Percentiles rank a stretch among this genome's conserved stretches.
phyloP scores from a whole-genome alignment of 2,113 vertebrate species.

The Anguilla japonica region DNA sequence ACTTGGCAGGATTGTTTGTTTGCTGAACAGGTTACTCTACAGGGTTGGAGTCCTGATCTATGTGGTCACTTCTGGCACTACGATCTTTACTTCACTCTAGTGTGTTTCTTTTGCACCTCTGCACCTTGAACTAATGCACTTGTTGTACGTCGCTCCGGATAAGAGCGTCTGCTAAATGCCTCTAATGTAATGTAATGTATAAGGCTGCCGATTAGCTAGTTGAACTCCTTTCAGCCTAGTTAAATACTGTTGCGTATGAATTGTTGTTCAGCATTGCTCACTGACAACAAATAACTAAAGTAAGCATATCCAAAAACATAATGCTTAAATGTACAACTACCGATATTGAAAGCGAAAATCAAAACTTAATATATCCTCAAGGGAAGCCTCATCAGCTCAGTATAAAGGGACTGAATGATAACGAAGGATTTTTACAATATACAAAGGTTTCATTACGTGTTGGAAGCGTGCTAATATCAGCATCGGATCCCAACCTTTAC shows the following conservation, averaged over 20 bases:
- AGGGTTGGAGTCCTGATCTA: too few species aligned
- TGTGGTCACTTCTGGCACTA: too few species aligned
- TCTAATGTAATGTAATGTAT: too few species aligned
- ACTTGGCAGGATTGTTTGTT: too few species aligned
- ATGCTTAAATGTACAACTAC: background rate
- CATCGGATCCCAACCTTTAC: slow-evolving; percentile 3
- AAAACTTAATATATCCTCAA: background rate
- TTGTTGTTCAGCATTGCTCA: background rate
- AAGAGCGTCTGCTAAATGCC: too few species aligned
- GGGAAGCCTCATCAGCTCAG: background rate
- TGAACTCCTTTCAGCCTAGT: background rate
- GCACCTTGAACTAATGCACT: too few species aligned
- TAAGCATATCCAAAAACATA: background rate
- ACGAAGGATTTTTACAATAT: background rate
- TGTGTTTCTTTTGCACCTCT: too few species aligned
- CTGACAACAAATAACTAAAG: background rate
- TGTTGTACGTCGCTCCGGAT: too few species aligned
- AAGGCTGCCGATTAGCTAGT: background rate
- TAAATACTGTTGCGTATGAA: background rate
- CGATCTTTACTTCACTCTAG: too few species aligned
- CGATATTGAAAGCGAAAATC: too few species aligned
- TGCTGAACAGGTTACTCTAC: too few species aligned
- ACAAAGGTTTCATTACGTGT: background rate
- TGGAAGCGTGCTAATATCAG: slow-evolving; percentile 25
- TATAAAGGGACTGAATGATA: background rate